Base-by-base conservation (phyloP, 2,888 invertebrate genomes). In the Protophormia terraenovae region DNA sequence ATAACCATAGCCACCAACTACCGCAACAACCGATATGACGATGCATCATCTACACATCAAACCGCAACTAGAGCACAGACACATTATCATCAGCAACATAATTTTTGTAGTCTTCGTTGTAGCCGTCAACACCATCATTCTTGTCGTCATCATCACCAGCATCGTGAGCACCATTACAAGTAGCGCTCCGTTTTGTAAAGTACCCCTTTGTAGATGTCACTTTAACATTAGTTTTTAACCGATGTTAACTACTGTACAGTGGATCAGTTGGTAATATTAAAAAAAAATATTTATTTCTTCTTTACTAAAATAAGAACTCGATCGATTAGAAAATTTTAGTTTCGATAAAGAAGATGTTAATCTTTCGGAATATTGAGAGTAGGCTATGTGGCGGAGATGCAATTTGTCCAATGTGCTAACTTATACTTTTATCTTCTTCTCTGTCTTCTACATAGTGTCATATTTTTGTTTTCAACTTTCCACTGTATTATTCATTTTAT, bases 41-140 rank as follows among this genome's bases (percentile, higher is more conserved):
- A 73, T 47, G 62, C 62, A 75, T 71, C 69, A 66, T 66, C 80
- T 60, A 53, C 41, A 76, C 19, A 60, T n/a, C 19, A 64, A 71
- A 84, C 78, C 78, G 55, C 73, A 82, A 85, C 64, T 82, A 71
- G 81, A 85, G 82, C 71, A 82, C 82, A 69, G 64, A 71, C 75
- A 73, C 71, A 82, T 81, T 81, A 82, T 73, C 80, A 78, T 6
- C 67, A 77, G 35, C 47, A 24, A 53, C 35, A 50, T 62, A 32
- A n/a, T 55, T 62, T 47, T 64, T 64, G 71, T 53, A 73, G 67
- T 62, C 69, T 41, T 69, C 19, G 60, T 76, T 22, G 10, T 14
- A 29, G 53, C 55, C 47, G 19, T 64, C 55, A 76, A 62, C 53
- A 29, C 64, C 81, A 41, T 50, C 69, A 62, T 27, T 47, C n/a